Conservation (phyloP, 2,888 invertebrate species). For the Abrostola tripartita region DNA sequence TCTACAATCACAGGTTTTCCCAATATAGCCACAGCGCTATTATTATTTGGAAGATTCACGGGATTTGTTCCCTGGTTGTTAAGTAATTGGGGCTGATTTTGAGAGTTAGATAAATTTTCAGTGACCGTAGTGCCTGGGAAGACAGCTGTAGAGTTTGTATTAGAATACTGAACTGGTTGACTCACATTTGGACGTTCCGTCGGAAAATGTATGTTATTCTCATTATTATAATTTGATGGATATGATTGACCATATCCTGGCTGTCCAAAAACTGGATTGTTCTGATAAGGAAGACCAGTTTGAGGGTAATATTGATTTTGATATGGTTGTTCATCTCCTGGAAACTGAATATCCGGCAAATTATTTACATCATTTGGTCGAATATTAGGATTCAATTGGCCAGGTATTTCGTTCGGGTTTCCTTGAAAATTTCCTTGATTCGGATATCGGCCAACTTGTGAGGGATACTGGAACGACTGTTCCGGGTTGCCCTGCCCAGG, state of each 20-base stretch:
- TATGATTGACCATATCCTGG: slow-evolving; percentile 13
- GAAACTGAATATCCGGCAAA: slow-evolving; percentile 25
- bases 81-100: slow-evolving; percentile 19
- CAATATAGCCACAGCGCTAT: slow-evolving; percentile 48
- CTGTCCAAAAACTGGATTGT: slow-evolving; percentile 18
- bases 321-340: slow-evolving; percentile 9
- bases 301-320: slow-evolving; percentile 36
- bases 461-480: slow-evolving; percentile 13
- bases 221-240: slow-evolving; percentile 13
- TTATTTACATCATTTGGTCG: slow-evolving; percentile 34
- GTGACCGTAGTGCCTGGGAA: slow-evolving; percentile 15
- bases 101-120: slow-evolving; percentile 26
- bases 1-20: slow-evolving; percentile 60
- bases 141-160: slow-evolving; percentile 12
- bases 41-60: slow-evolving; percentile 26
- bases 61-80: slow-evolving; percentile 14
- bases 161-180: slow-evolving; percentile 20
- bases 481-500: background rate
- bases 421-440: slow-evolving; percentile 31
- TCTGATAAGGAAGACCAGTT: slow-evolving; percentile 14
- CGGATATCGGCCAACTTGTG: slow-evolving; percentile 22
- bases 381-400: background rate
- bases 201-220: slow-evolving; percentile 15
- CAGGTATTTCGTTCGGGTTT: background rate
- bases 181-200: slow-evolving; percentile 6